phyloP scores from a whole-genome alignment of 1,140 invertebrate species.

The Drosophila yakuba region DNA sequence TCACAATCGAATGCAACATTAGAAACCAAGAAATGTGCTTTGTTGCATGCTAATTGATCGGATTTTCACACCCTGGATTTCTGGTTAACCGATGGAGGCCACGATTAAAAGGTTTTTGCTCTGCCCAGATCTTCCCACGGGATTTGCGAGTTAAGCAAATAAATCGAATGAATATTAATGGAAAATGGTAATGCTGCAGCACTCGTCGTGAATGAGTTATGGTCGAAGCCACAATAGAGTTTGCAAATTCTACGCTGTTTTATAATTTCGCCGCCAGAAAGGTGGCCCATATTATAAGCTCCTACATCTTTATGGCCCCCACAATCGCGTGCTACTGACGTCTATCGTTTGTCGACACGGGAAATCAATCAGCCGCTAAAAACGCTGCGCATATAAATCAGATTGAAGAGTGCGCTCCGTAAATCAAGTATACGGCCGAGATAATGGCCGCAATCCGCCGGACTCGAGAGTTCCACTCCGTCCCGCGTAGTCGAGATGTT shows the following conservation, averaged over 20 bases:
- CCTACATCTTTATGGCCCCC: conserved; percentile 37
- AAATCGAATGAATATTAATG: conserved; percentile 12
- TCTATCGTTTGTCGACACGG: conserved; percentile 29
- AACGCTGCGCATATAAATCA: conserved; percentile 67
- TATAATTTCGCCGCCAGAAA: neutral
- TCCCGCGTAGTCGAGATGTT: conserved; percentile 12
- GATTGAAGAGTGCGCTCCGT: conserved; percentile 53
- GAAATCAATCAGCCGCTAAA: conserved; percentile 58
- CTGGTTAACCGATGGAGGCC: conserved; percentile 29
- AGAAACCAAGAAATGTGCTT: conserved; percentile 16
- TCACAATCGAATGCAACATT: neutral
- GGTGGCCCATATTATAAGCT: neutral
- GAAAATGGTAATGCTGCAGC: neutral
- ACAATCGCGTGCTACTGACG: conserved; percentile 23
- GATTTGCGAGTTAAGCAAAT: conserved; percentile 5
- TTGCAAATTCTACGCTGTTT: neutral
- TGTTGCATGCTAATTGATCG: conserved; percentile 42
- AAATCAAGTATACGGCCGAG: conserved; percentile 55
- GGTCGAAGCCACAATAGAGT: neutral
- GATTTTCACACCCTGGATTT: conserved; percentile 44
- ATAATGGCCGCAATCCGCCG: conserved; percentile 39
- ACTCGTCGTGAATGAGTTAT: neutral
- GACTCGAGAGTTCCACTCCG: conserved; percentile 1
- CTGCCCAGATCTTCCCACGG: conserved; percentile 16
- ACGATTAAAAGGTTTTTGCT: conserved; percentile 7